These are phyloP conservation scores for Clusia tigrina DNA, from an alignment of 2,888 invertebrate genomes.

Conservation along the genomic window DNA sequence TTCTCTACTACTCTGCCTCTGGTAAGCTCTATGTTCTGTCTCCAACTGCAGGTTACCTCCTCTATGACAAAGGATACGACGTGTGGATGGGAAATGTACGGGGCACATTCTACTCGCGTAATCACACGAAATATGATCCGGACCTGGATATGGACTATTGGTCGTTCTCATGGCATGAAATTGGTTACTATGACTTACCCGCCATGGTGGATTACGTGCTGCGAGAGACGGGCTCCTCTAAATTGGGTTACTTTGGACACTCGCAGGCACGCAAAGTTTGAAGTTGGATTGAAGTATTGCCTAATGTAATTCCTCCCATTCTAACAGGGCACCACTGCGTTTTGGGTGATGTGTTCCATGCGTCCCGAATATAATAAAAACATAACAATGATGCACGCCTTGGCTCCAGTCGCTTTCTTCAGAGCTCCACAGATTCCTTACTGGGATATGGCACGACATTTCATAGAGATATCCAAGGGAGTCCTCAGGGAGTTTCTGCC, in stretches of 20 bases:
- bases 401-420: slow-evolving; percentile 68
- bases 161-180: slow-evolving; percentile 75
- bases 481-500: slow-evolving; percentile 40
- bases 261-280: slow-evolving; percentile 66
- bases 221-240: slow-evolving; percentile 61
- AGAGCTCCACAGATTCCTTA: slow-evolving; percentile 53
- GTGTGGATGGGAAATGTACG: slow-evolving; percentile 73
- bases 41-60: slow-evolving; percentile 57
- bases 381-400: slow-evolving; percentile 65
- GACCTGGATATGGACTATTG: slow-evolving; percentile 68
- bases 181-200: slow-evolving; percentile 74
- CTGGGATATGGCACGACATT: background rate
- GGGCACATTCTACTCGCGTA: slow-evolving; percentile 70
- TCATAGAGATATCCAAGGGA: slow-evolving; percentile 23
- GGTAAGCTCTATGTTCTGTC: background rate
- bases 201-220: slow-evolving; percentile 71
- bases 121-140: slow-evolving; percentile 64
- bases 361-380: slow-evolving; percentile 67
- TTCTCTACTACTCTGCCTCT: too few species aligned
- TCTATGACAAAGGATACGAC: slow-evolving; percentile 66
- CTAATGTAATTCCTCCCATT: background rate
- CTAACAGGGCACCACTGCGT: slow-evolving; percentile 66
- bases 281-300: background rate
- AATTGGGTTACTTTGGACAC: slow-evolving; percentile 72
- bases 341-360: slow-evolving; percentile 62